Conservation (phyloP, 2,888 invertebrate species). For the Agrotis ipsilon region DNA sequence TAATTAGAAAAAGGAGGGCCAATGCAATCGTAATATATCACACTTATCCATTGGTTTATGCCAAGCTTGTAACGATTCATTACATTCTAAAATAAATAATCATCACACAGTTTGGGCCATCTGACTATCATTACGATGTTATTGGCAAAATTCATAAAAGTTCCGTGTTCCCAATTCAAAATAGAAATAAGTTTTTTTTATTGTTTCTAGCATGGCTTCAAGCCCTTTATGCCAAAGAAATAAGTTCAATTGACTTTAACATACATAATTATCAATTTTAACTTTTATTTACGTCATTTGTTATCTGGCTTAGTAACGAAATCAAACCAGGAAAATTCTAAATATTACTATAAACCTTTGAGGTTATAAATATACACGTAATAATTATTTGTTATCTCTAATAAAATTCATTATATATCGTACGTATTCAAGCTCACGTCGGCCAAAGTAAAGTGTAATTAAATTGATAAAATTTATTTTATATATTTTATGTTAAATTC, state of each 20-base stretch:
- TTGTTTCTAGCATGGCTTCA: no score
- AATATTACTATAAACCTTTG: slow-evolving; percentile 1
- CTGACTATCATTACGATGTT: no score
- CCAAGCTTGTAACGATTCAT: no score
- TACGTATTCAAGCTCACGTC: not conserved
- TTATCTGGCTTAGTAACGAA: slow-evolving; percentile 18
- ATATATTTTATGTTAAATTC: not conserved
- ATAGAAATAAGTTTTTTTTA: not conserved
- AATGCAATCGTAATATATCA: no score
- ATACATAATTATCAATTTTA: not conserved
- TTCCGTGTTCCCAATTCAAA: not conserved
- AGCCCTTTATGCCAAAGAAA: no score
- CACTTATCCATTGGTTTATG: no score
- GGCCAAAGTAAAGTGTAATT: slow-evolving; percentile 7
- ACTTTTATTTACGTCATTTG: slow-evolving; percentile 11
- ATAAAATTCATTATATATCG: slow-evolving; percentile 10
- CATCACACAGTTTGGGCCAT: no score
- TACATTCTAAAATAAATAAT: no score
- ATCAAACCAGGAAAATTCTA: slow-evolving; percentile 31
- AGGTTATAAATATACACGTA: not conserved
- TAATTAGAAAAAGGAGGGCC: no score
- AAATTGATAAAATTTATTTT: not conserved
- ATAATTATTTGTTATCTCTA: not conserved
- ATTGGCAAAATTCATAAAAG: not conserved
- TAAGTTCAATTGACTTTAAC: not conserved